Base-by-base conservation (phyloP, 2,888 invertebrate species). In the Cylindroiulus punctatus region DNA sequence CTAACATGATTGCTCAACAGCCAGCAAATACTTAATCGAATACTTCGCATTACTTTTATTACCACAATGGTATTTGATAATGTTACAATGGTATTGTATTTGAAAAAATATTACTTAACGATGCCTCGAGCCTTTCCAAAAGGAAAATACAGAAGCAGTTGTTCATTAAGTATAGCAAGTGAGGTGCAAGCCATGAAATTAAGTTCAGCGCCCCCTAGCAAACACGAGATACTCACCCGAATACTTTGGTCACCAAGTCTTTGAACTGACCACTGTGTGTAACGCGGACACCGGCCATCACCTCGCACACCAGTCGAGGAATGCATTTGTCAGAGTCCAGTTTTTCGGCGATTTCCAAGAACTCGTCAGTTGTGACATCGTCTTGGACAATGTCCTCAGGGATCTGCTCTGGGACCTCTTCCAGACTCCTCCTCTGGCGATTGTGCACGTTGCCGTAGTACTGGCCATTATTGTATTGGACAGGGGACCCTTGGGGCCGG, bases 311-410 rank as follows among this genome's bases (percentile, higher is more conserved):
- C 85, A 87, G 47, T 30, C 85, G 22, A 26, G 87, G 85, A 47
- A 87, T 87, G 82, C 87, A 87, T 52, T 87, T 87, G 82, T 87
- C 76, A 36, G 65, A 44, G 85, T 87, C 87, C 47, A 87, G 52
- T 52, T 87, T 87, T 17, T 85, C 87, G 57, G 85, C 85, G 10
- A 85, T 85, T 40, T 87, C 87, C 57, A 87, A 52, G 40, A 87
- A 87, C 22, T 85, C 82, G 36, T 84, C 76, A 36, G 30, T 19
- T 3, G 76, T 44, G 42, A 84, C 65, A 14, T 44, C 84, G n/a
- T 36, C 26, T 47, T 84, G 26, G 26, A n/a, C 44, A 14, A 65
- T n/a, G n/a, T 44, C 40, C 10, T 76, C 47, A 1, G 44, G 26
- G 40, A 57, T 84, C 19, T 36, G 40, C 30, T 52, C 57, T 22